Conservation (phyloP, 2,113 vertebrate species). For the Vulpes vulpes region DNA sequence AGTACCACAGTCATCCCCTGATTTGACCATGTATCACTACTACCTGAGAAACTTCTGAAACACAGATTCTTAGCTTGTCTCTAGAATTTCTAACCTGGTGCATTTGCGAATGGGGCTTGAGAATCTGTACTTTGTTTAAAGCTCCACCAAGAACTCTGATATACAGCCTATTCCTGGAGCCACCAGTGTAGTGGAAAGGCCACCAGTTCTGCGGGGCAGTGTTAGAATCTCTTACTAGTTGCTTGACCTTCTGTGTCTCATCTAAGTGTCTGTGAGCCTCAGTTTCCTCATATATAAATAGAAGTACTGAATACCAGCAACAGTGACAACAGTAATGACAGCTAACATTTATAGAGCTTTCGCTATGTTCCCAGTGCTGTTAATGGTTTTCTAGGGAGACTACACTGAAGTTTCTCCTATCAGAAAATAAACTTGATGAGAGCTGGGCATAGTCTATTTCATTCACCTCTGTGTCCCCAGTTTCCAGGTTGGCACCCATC, state of each 20-base stretch:
- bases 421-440: neutral
- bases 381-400: neutral
- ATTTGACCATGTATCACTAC: neutral
- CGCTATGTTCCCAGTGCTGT: neutral
- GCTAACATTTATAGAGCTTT: neutral
- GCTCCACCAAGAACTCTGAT: neutral
- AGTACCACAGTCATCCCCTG: neutral
- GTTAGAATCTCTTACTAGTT: neutral
- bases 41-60: neutral
- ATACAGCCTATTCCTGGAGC: neutral
- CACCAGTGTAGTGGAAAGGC: neutral
- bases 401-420: conserved; percentile 15
- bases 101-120: neutral
- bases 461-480: neutral
- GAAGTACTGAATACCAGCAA: neutral
- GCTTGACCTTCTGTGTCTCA: conserved; percentile 9
- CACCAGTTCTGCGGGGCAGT: neutral
- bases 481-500: neutral
- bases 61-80: conserved; percentile 2
- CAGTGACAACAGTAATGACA: neutral
- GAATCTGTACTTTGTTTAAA: conserved; percentile 25
- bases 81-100: neutral
- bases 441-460: neutral
- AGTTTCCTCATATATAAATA: conserved; percentile 14
- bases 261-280: neutral